Conservation (phyloP, 2,888 invertebrate genomes). For the Caenorhabditis virilis region DNA sequence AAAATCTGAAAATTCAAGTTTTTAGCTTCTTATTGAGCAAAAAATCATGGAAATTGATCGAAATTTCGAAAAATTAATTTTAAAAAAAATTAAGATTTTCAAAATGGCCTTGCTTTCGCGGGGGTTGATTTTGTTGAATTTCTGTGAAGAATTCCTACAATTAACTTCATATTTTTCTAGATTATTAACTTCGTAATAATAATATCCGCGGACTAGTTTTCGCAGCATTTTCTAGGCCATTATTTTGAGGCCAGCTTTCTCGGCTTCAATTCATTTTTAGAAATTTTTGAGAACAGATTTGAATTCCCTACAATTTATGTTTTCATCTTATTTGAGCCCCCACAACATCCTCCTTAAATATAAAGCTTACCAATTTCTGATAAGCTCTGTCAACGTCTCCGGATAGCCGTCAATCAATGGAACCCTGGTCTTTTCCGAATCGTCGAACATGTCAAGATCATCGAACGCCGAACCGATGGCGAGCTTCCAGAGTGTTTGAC, state of each 20-base stretch:
- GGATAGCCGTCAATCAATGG: constrained; percentile 19
- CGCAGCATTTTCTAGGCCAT: too few relatives aligned
- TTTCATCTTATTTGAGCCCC: neutral
- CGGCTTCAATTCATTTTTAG: neutral
- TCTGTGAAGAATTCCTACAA: neutral
- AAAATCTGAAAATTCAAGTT: too few relatives aligned
- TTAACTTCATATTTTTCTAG: too few relatives aligned
- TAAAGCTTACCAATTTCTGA: constrained; percentile 17
- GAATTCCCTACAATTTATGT: neutral
- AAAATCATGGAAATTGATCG: too few relatives aligned
- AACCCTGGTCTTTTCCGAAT: constrained; percentile 12
- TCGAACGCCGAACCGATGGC: constrained; percentile 22
- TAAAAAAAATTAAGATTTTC: too few relatives aligned
- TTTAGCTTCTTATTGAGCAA: too few relatives aligned
- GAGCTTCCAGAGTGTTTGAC: constrained; percentile 23
- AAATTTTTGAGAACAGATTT: neutral
- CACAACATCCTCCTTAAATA: neutral
- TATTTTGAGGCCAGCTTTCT: too few relatives aligned
- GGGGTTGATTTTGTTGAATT: neutral
- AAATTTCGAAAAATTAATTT: too few relatives aligned
- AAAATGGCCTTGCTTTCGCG: too few relatives aligned
- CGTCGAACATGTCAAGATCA: constrained; percentile 7
- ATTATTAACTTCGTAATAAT: too few relatives aligned
- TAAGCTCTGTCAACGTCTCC: constrained; percentile 5
- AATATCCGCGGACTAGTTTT: too few relatives aligned